Conservation (phyloP, 2,113 vertebrate genomes). For the Coptodon bakossiorum region DNA sequence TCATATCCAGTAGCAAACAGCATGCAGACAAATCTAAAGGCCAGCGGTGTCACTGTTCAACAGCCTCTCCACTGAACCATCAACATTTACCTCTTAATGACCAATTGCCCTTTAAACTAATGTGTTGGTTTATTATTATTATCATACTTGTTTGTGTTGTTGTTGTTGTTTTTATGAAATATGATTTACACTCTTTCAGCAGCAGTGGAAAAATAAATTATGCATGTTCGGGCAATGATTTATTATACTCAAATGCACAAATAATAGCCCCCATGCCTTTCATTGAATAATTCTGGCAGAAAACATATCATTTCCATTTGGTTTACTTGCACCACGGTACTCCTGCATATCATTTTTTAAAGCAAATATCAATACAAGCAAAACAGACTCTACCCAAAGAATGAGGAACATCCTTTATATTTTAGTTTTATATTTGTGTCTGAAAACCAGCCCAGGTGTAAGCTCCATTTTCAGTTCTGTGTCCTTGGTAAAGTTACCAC, state of each 20-base stretch:
- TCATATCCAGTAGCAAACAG: background rate
- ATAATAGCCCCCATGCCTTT: background rate
- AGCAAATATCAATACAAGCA: background rate
- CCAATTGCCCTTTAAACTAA: background rate
- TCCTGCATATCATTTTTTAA: background rate
- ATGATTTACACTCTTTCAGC: background rate
- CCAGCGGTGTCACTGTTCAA: background rate
- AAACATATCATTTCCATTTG: background rate
- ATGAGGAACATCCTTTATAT: background rate
- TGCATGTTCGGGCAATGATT: background rate
- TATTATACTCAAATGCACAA: background rate
- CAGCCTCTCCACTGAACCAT: background rate
- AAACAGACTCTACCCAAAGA: background rate
- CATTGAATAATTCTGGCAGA: background rate
- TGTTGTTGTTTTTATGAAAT: background rate
- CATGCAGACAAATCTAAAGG: background rate
- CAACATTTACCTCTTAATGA: background rate
- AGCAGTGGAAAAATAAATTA: background rate
- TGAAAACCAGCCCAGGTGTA: background rate
- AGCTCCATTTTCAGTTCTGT: background rate
- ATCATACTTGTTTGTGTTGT: background rate
- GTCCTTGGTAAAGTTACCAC: background rate
- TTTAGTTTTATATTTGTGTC: background rate
- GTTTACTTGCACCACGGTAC: background rate
- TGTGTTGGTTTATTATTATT: background rate